phyloP scores from a whole-genome alignment of 2,797 vertebrate genomes.

The Malurus splendens region DNA sequence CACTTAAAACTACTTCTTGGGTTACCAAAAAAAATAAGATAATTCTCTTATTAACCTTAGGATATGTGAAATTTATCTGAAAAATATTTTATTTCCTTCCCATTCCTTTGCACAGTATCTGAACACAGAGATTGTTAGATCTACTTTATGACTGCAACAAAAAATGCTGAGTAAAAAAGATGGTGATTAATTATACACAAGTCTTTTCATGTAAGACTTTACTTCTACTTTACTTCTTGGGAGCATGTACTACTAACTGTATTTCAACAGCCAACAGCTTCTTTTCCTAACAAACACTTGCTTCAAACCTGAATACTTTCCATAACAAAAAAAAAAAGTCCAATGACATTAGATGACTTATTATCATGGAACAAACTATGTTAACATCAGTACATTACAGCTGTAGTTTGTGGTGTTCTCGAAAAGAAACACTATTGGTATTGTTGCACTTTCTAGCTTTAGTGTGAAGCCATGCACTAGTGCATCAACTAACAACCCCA shows the following conservation, averaged over 20 bases:
- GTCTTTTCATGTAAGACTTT: slow-evolving; percentile 68
- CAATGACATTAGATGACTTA: slow-evolving; percentile 2
- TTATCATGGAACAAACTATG: slow-evolving; percentile 10
- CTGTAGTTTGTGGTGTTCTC: not conserved
- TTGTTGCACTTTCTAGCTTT: slow-evolving; percentile 39
- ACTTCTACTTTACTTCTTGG: slow-evolving; percentile 30
- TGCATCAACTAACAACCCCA: slow-evolving; percentile 75
- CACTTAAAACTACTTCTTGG: slow-evolving; percentile 58
- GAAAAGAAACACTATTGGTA: slow-evolving; percentile 21
- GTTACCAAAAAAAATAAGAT: slow-evolving; percentile 54
- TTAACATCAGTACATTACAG: slow-evolving; percentile 36
- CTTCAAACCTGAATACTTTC: not conserved
- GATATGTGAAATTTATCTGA: slow-evolving; percentile 74
- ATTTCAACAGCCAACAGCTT: slow-evolving; percentile 20
- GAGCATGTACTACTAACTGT: not conserved
- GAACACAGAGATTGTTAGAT: slow-evolving; percentile 62
- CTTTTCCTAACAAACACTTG: not conserved
- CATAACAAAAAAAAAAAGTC: slow-evolving; percentile 16
- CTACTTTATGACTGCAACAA: slow-evolving; percentile 70
- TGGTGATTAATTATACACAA: slow-evolving; percentile 60
- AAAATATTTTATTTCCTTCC: slow-evolving; percentile 56
- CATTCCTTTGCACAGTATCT: slow-evolving; percentile 45
- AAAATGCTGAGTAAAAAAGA: slow-evolving; percentile 56
- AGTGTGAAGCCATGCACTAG: slow-evolving; percentile 67
- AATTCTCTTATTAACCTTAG: slow-evolving; percentile 59